Base-by-base conservation (phyloP, 2,888 invertebrate species). In the Petrolisthes manimaculis region DNA sequence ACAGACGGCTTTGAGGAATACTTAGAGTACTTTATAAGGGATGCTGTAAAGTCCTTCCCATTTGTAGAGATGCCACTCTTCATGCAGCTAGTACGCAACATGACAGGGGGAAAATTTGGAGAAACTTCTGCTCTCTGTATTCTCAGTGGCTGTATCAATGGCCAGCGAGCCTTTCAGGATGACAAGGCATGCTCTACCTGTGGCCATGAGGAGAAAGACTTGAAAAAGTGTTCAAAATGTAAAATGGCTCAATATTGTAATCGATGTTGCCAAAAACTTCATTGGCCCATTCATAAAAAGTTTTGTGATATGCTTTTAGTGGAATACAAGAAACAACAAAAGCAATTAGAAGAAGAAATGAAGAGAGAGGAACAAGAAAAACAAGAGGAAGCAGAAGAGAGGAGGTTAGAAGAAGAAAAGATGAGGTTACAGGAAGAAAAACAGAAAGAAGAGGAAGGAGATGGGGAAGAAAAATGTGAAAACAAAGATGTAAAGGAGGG, bases 51-150 rank as follows among this genome's bases (percentile, higher is more conserved):
- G 55, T 24, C 85, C 8, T 91, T 91, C 80, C 91, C 89, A 5
- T 88, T 82, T 79, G 83, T 89, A 4, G 91, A 91, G 74, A 91
- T 89, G 91, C 91, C 91, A 5, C 77, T 91, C 8, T 91, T 91
- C 75, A 84, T 91, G 12, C 91, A 89, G 78, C 53, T 91, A 6
- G 89, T 80, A 8, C 77, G 89, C 56, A 91, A 88, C 74, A 84
- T 91, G 51, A 69, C 86, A 12, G 82, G 88, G 4, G 74, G 67
- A 18, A 71, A 77, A 14, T 5, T 83, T 18, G 90, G 88, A 56
- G 90, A 90, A 18, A 55, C 86, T 5, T 88, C 80, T 55, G 84
- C 91, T 18, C 86, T 91, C 8, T 77, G 84, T 56, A 77, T 88
- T 67, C 84, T 91, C 24, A 88, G 86, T 85, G 89, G 89, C 4